Percentiles rank a stretch among this genome's conserved stretches.
These are phyloP conservation scores for Chaenodraco wilsoni DNA, from an alignment of 2,797 vertebrate species.

Conservation along the genomic window DNA sequence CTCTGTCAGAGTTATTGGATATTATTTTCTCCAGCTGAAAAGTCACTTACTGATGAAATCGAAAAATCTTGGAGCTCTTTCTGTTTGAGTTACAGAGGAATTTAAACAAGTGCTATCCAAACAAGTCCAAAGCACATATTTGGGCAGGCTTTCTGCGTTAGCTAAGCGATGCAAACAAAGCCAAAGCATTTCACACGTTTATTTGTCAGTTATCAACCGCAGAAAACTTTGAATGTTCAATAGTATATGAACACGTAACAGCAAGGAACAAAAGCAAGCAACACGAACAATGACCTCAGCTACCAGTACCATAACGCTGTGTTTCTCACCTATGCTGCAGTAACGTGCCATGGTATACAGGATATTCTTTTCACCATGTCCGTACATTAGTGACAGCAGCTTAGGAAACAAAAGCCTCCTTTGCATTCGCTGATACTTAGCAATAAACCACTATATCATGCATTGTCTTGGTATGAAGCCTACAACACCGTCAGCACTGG, in stretches of 20 bases:
- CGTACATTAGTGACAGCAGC: not conserved
- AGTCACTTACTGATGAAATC: no score
- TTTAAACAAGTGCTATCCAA: constrained; percentile 30
- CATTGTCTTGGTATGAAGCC: not conserved
- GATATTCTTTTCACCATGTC: not conserved
- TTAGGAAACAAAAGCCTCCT: not conserved
- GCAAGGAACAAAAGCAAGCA: not conserved
- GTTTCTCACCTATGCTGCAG: not conserved
- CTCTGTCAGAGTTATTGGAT: no score
- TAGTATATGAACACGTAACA: not conserved
- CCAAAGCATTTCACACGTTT: constrained; percentile 5
- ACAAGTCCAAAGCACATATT: constrained; percentile 22
- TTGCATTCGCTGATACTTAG: not conserved
- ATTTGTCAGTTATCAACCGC: constrained; percentile 10
- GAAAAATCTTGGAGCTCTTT: no score
- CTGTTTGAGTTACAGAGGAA: constrained; percentile 16
- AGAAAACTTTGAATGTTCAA: constrained; percentile 5
- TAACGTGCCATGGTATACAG: not conserved
- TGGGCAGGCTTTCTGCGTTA: constrained; percentile 8
- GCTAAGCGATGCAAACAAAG: constrained; percentile 11
- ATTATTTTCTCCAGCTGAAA: no score
- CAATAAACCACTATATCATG: not conserved
- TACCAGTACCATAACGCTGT: not conserved
- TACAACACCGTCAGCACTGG: no score
- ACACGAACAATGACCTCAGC: not conserved